Conservation (phyloP, 2,113 vertebrate genomes). For the Pseudopodoces humilis region DNA sequence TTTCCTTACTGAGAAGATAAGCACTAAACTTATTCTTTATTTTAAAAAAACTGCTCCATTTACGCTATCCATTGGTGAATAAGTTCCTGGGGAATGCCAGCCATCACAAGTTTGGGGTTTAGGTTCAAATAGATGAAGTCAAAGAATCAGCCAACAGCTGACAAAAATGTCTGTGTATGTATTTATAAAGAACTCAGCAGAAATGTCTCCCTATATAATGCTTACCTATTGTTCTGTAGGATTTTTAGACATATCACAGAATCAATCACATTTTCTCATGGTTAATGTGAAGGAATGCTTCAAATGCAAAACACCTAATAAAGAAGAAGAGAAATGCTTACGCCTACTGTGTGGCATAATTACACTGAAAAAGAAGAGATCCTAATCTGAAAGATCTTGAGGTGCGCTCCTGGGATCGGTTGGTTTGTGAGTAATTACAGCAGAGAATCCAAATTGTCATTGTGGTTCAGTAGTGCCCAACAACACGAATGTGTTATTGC, state of each 20-base stretch:
- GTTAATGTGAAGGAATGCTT: background rate
- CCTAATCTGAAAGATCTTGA: background rate
- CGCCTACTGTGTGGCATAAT: background rate
- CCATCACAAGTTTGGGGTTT: background rate
- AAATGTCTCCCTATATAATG: background rate
- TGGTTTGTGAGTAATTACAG: background rate
- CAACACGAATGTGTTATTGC: accelerated
- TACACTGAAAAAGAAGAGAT: background rate
- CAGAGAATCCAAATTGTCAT: background rate
- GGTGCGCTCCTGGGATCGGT: background rate
- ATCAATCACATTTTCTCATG: background rate
- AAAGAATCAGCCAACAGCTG: background rate
- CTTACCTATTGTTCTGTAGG: background rate
- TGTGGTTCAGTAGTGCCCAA: background rate
- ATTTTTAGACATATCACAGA: background rate
- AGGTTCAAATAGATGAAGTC: background rate
- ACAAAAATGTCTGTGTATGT: background rate
- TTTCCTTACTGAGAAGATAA: background rate
- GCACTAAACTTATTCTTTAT: background rate
- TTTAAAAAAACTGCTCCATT: background rate
- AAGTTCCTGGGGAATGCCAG: background rate
- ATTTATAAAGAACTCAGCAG: background rate
- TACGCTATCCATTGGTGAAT: background rate
- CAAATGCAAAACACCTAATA: background rate
- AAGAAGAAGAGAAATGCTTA: background rate